Base-by-base conservation (phyloP, 92 coral and sea anemone genomes). In the Metridium senile region DNA sequence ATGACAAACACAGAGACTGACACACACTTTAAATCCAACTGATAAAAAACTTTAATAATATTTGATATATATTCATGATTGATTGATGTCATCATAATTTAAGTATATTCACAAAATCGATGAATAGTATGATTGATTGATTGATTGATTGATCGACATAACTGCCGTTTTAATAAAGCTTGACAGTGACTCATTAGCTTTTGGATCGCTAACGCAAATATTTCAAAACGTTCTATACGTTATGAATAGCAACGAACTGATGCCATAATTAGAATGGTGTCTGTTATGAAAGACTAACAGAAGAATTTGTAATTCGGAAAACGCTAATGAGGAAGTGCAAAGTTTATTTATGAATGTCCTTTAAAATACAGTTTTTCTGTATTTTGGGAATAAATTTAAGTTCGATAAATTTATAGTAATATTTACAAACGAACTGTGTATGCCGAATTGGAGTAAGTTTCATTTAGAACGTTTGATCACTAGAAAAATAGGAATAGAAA, bases 401-500 rank as follows among this genome's bases (percentile, higher is more conserved):
- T 54, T 54, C 61, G 23, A 2, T 18, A 63, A 13, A 63, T 63
- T 63, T 28, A 31, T 28, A 63, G 66, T 23, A 31, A 30, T 63
- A 63, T 63, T 63, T 63, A 63, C 69, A 63, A 27, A 13, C 45
- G 43, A 28, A 27, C 39, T 31, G 43, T 28, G 69, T 23, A 27
- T 63, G n/a, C n/a, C n/a, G 45, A 63, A 63, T 9, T 28, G 21
- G 69, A 63, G 10, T 4, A 23, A 13, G 28, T 30, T 3, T 26
- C 33, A 13, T 46, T 73, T 8, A n/a, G 23, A 20, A 54, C 23
- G 61, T 2, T 59, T 9, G 18, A 59, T 47, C 1, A 9, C 16
- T 71, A 73, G 78, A 73, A 73, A 73, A 73, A 73, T 73, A 73
- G 32, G 20, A 62, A 57, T 73, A 73, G 23, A 73, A 73, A 29